These are phyloP conservation scores for Marcusenius ussheri DNA, from an alignment of 2,113 vertebrate species.

Conservation along the genomic window DNA sequence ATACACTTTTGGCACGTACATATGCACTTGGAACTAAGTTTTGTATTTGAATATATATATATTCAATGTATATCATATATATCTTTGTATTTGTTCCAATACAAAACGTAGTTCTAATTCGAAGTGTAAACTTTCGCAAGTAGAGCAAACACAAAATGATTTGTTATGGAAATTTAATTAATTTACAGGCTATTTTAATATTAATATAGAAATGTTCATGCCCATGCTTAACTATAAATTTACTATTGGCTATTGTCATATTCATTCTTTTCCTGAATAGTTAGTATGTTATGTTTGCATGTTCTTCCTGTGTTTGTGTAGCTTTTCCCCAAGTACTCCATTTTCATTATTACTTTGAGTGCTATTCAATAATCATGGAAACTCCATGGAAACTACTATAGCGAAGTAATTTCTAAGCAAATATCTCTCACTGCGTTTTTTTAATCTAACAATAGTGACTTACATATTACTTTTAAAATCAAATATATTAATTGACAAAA, in stretches of 20 bases:
- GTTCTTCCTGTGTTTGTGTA: not conserved
- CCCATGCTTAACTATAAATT: not conserved
- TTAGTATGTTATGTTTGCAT: not conserved
- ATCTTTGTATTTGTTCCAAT: not conserved
- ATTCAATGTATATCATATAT: not conserved
- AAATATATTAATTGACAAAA: not conserved
- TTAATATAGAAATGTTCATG: not conserved
- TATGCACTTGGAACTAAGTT: not conserved
- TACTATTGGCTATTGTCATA: not conserved
- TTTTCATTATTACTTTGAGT: not conserved
- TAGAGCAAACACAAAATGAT: not conserved
- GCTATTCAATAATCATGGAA: not conserved
- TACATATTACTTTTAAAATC: not conserved
- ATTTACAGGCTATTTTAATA: not conserved
- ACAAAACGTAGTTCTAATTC: not conserved
- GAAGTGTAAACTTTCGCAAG: not conserved
- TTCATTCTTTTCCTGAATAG: not conserved
- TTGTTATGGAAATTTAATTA: not conserved
- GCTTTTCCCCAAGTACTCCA: not conserved
- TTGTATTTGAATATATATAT: not conserved
- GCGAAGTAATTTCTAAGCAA: not conserved
- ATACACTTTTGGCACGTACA: not conserved
- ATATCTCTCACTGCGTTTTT: not conserved
- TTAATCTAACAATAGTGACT: not conserved
- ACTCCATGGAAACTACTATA: too few species aligned